These are phyloP conservation scores for Lithophane socia DNA, from an alignment of 2,888 invertebrate genomes.

Conservation along the genomic window DNA sequence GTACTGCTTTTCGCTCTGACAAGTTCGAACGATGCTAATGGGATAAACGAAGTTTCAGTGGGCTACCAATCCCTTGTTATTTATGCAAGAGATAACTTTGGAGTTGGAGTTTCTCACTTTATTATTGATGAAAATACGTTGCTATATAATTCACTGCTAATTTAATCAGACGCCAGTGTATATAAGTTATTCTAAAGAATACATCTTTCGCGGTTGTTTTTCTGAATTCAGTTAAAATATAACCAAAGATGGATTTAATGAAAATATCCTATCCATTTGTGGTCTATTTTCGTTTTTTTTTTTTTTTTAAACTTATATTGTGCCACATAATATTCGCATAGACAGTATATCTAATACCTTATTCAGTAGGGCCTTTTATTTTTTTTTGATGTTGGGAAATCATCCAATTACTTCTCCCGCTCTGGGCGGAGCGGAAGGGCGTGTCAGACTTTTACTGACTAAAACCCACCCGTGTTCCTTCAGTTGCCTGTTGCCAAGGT, in stretches of 20 bases:
- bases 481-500: too few relatives aligned
- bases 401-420: too few relatives aligned
- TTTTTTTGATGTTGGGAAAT: too few relatives aligned
- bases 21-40: slow-evolving; percentile 37
- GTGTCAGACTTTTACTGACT: too few relatives aligned
- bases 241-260: neutral
- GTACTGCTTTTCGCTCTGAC: slow-evolving; percentile 14
- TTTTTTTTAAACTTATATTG: neutral
- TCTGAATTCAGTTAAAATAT: neutral
- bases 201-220: neutral
- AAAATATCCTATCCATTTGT: neutral
- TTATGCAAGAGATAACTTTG: slow-evolving; percentile 36
- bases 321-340: neutral
- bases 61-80: slow-evolving; percentile 21
- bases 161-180: neutral
- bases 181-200: neutral
- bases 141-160: neutral
- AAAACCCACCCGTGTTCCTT: too few relatives aligned
- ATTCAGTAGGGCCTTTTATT: neutral
- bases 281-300: neutral
- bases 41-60: slow-evolving; percentile 13
- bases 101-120: neutral
- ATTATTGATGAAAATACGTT: slow-evolving; percentile 10
- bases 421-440: too few relatives aligned
- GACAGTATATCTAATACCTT: neutral